phyloP scores from a whole-genome alignment of 2,113 vertebrate genomes.

The Protobothrops mucrosquamatus region DNA sequence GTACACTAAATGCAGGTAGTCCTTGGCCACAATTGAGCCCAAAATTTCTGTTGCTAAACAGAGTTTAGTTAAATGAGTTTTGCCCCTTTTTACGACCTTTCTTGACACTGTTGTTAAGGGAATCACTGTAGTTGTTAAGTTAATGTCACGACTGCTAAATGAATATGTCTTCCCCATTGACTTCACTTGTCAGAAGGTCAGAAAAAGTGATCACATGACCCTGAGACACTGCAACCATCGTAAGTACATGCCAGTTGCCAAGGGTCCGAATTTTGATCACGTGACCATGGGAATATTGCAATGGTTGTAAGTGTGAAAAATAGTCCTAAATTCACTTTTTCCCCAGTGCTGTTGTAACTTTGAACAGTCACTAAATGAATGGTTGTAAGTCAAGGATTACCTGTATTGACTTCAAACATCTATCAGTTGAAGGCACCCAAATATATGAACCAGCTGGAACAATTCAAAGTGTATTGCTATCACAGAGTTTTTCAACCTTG shows the following conservation, averaged over 20 bases:
- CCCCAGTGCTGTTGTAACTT: background rate
- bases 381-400: background rate
- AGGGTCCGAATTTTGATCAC: background rate
- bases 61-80: background rate
- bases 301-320: background rate
- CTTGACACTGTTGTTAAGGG: background rate
- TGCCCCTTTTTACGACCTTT: background rate
- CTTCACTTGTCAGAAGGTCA: background rate
- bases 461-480: background rate
- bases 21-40: background rate
- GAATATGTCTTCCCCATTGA: background rate
- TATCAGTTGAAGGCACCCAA: background rate
- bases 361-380: background rate
- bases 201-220: background rate
- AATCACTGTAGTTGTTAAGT: background rate
- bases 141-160: background rate
- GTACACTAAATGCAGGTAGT: background rate
- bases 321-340: background rate
- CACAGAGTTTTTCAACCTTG: background rate
- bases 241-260: background rate
- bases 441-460: background rate
- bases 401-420: background rate
- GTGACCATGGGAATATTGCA: background rate
- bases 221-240: background rate
- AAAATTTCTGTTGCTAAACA: background rate